These are phyloP conservation scores for Hippocampus mohnikei DNA, from an alignment of 2,113 vertebrate species.

Conservation along the genomic window DNA sequence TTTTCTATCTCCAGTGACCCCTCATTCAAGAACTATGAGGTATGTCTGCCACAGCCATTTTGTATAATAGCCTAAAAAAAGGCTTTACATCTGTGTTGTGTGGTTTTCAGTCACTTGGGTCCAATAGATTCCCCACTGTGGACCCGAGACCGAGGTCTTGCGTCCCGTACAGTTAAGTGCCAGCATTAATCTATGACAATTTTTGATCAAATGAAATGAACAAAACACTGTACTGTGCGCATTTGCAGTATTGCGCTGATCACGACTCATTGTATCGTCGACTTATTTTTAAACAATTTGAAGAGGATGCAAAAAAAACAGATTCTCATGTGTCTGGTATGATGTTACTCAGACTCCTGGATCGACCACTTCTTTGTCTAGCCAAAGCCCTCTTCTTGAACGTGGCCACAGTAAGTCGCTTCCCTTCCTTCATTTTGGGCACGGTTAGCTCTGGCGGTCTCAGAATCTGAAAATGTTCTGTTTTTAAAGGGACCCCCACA, in stretches of 20 bases:
- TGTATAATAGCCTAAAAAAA: neutral
- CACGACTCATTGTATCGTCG: neutral
- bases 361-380: conserved; percentile 60
- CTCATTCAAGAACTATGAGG: conserved; percentile 71
- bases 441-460: neutral
- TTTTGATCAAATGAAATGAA: neutral
- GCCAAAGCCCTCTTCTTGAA: conserved; percentile 56
- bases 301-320: neutral
- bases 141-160: conserved; percentile 45
- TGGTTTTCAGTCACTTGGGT: conserved; percentile 40
- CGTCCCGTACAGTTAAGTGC: conserved; percentile 53
- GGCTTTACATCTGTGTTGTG: neutral
- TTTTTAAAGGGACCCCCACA: conserved; percentile 64
- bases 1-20: conserved; percentile 70
- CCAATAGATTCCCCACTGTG: conserved; percentile 57
- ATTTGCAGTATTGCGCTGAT: no score
- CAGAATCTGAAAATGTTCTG: neutral
- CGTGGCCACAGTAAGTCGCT: conserved; percentile 59
- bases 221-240: neutral
- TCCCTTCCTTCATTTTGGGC: neutral
- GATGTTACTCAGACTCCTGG: conserved; percentile 62
- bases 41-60: conserved; percentile 13
- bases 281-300: neutral
- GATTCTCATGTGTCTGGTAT: neutral
- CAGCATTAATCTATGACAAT: neutral